Conservation (phyloP, 2,113 vertebrate genomes). For the Pterocles gutturalis region DNA sequence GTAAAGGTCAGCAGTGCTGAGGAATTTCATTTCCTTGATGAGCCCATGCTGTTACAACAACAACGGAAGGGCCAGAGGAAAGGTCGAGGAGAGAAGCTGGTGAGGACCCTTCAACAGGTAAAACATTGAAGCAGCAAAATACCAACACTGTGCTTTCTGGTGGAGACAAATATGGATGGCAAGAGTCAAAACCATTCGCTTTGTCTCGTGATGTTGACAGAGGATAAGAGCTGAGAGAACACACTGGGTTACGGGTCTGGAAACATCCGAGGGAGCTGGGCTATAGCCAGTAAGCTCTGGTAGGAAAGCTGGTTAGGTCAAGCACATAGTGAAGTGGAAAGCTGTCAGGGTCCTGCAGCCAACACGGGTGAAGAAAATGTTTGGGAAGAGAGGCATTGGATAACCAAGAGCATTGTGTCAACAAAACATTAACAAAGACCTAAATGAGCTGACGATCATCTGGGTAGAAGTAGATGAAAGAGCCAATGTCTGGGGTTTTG, state of each 20-base stretch:
- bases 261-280: background rate
- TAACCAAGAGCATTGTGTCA: constrained; percentile 18
- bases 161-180: background rate
- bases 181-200: background rate
- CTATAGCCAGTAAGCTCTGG: background rate
- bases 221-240: background rate
- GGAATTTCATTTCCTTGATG: background rate
- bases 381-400: background rate
- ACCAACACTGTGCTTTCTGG: background rate
- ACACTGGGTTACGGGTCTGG: background rate
- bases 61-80: background rate
- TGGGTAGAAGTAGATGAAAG: background rate
- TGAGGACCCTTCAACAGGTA: background rate
- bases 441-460: background rate
- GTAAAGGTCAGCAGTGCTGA: background rate
- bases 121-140: background rate
- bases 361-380: background rate
- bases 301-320: background rate
- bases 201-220: background rate
- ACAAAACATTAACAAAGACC: background rate
- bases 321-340: background rate
- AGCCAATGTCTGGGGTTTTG: background rate
- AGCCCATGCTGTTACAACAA: accelerated
- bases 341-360: background rate
- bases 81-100: background rate